phyloP scores from a whole-genome alignment of 1,140 invertebrate genomes.

The Idris sp. region DNA sequence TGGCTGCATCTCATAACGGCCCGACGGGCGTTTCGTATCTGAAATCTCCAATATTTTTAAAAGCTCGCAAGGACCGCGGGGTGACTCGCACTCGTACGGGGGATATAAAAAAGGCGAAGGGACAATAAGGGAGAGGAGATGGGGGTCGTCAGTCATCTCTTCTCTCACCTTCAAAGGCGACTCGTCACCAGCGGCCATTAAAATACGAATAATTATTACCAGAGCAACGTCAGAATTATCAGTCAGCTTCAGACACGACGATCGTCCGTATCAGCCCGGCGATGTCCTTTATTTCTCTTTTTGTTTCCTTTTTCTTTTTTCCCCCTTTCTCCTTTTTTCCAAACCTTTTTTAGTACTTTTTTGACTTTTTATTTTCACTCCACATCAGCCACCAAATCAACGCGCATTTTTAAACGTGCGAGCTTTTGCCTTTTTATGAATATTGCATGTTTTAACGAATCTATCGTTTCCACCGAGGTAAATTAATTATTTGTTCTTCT shows the following conservation, averaged over 20 bases:
- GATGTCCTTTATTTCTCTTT: constrained; percentile 5
- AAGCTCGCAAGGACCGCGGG: constrained; percentile 68
- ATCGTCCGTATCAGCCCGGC: constrained; percentile 72
- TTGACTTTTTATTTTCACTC: constrained; percentile 15
- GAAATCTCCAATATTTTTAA: constrained; percentile 79
- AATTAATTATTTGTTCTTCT: constrained; percentile 31
- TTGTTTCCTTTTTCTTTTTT: constrained; percentile 27
- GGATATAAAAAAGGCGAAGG: constrained; percentile 49
- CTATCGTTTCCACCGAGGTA: constrained; percentile 13
- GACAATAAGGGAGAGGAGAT: constrained; percentile 47
- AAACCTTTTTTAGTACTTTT: too few relatives aligned
- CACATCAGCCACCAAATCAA: constrained; percentile 29
- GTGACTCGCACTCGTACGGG: constrained; percentile 51
- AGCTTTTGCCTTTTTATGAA: constrained; percentile 29
- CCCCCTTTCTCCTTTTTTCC: background rate
- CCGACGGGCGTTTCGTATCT: constrained; percentile 71
- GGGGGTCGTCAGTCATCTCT: constrained; percentile 60
- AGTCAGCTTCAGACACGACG: constrained; percentile 71
- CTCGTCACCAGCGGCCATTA: constrained; percentile 75
- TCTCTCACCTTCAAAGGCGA: constrained; percentile 74
- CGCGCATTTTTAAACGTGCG: constrained; percentile 18
- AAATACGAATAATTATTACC: constrained; percentile 79
- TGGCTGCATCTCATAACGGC: constrained; percentile 59
- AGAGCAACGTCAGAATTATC: constrained; percentile 76
- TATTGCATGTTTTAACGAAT: constrained; percentile 27